phyloP scores from a whole-genome alignment of 64 coral and sea anemone species.

The Dendronephthya gigantea region DNA sequence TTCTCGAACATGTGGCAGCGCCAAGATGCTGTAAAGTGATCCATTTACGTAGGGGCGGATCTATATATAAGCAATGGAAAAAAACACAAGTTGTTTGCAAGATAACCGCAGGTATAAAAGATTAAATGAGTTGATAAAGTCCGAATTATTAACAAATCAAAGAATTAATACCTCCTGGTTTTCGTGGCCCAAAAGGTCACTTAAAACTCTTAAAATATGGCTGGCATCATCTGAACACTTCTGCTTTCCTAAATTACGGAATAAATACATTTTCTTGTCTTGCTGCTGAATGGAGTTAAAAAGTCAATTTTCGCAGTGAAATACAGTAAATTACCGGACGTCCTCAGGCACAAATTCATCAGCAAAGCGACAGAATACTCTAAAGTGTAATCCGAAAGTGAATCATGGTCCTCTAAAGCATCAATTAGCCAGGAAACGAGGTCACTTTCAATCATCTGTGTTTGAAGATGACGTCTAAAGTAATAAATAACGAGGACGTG shows the following conservation, averaged over 20 bases:
- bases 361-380: conserved; percentile 91
- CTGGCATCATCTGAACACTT: conserved; percentile 53
- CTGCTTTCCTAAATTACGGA: conserved; percentile 74
- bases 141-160: background rate
- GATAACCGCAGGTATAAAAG: no score
- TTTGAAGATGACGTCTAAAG: conserved; percentile 46
- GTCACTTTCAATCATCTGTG: conserved; percentile 80
- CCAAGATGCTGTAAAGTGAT: conserved; percentile 76
- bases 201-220: conserved; percentile 70
- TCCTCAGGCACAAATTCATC: conserved; percentile 84
- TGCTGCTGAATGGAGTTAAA: no score
- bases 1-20: conserved; percentile 67
- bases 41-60: conserved; percentile 91
- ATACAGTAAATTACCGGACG: conserved; percentile 36
- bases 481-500: background rate
- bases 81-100: background rate
- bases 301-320: no score
- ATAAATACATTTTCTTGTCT: no score
- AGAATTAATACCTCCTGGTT: conserved; percentile 65
- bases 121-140: no score
- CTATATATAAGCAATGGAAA: conserved; percentile 24
- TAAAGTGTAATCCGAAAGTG: conserved; percentile 78
- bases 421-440: conserved; percentile 68
- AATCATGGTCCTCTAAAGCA: conserved; percentile 67
- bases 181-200: conserved; percentile 89